Percentiles rank a stretch among this genome's conserved stretches.
Evolutionary conservation across 2,113 vertebrate species (phyloP).

Genomic region (Myodes glareolus): DNA sequence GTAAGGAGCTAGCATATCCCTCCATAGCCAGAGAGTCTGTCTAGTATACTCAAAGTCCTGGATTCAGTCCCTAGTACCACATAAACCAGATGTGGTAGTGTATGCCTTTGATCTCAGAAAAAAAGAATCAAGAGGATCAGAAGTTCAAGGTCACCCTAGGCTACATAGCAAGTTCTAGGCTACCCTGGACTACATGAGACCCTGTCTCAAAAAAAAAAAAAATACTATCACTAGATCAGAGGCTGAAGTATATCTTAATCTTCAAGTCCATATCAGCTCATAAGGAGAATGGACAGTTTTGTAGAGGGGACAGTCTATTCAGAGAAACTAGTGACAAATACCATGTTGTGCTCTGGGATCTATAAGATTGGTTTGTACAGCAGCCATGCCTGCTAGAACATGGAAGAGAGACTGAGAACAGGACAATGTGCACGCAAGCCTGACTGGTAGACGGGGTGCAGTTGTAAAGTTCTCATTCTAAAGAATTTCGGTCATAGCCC

Average conservation of each 20-base stretch:
- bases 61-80: neutral
- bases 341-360: neutral
- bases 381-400: rapidly evolving
- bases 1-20: neutral
- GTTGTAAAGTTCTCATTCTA: neutral
- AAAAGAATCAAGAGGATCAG: neutral
- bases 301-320: neutral
- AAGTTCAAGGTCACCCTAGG: neutral
- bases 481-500: too few relatives aligned
- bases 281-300: neutral
- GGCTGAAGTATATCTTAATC: neutral
- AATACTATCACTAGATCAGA: neutral
- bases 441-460: neutral
- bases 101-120: neutral
- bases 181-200: neutral
- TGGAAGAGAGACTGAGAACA: neutral
- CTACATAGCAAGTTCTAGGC: neutral
- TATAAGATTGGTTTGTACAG: neutral
- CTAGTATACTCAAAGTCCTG: too few relatives aligned
- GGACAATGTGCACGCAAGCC: neutral
- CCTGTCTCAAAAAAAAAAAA: too few relatives aligned
- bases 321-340: neutral
- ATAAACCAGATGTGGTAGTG: neutral
- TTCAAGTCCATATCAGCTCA: neutral
- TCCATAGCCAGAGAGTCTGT: neutral